Percentiles rank a stretch among this genome's conserved stretches.
These are phyloP conservation scores for Drosophila cognata DNA, from an alignment of 2,888 invertebrate species.

Conservation along the genomic window DNA sequence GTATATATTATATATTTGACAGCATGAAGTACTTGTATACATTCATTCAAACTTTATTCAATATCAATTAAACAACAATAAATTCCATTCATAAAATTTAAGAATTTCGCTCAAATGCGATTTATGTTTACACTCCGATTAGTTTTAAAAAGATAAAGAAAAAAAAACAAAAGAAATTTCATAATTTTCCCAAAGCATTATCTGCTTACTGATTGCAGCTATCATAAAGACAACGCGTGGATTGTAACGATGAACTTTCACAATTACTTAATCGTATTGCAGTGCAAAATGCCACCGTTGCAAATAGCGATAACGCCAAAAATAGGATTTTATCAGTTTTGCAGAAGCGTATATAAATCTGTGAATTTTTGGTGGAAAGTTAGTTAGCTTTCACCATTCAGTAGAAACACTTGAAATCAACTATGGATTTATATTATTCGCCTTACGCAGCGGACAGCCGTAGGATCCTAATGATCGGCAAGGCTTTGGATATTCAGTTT, in stretches of 20 bases:
- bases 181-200: neutral
- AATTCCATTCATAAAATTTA: neutral
- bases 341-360: conserved; percentile 15
- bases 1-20: neutral
- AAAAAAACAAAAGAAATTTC: neutral
- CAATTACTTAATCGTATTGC: conserved; percentile 17
- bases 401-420: neutral
- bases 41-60: neutral
- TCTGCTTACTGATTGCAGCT: neutral
- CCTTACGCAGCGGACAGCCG: conserved; percentile 88
- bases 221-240: neutral
- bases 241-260: conserved; percentile 40
- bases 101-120: neutral
- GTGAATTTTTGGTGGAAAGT: no score
- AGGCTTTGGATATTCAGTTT: conserved; percentile 87
- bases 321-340: conserved; percentile 19
- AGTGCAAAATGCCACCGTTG: neutral
- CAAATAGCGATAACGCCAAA: conserved; percentile 7
- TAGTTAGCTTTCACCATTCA: conserved; percentile 9
- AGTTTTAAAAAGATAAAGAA: neutral
- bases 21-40: neutral
- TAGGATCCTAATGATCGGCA: conserved; percentile 87
- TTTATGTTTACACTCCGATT: neutral
- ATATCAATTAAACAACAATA: neutral
- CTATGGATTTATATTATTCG: conserved; percentile 88